Evolutionary conservation across 92 coral and sea anemone genomes (phyloP), one percentile per base, ranked within the genome.

Genomic region (Parazoanthus darwini): DNA sequence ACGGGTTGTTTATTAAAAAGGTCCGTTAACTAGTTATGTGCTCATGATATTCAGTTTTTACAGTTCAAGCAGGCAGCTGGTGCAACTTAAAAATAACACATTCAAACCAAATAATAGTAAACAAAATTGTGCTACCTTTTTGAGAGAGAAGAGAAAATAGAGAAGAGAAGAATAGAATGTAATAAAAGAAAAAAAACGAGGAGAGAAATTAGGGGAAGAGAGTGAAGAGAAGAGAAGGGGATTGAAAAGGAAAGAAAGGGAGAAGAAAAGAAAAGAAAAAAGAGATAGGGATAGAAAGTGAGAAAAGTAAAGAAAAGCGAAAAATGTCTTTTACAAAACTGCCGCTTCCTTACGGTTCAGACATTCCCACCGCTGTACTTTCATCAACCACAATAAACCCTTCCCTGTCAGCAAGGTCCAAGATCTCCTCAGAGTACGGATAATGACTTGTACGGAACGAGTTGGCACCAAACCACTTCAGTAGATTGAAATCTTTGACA

Each of bases 381-480:
- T 94, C 97, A 75, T 96, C 96, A 25, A 96, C 92, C 20, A 96
- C 96, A 65, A 96, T 96, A 50, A 92, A 91, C 5, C 98, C 98
- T 22, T 91, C 91, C 78, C 82, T 89, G 84, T 96, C 98, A 35
- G 98, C 92, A 59, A 96, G 93, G 39, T 96, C 92, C 92, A 96
- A 88, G 39, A 95, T 93, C 81, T 95, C 98, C 85, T 94, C 93
- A 5, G 98, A 91, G 81, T 93, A 94, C 78, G 98, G 98, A 81
- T 94, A 94, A 73, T 92, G 93, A 88, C 95, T 94, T 35, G 98
- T 92, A 9, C 98, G 96, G 77, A 95, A 92, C 11, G 98, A 91
- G 77, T 95, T 95, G 84, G 96, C 96, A 22, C 98, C 96, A 88
- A 95, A 94, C 98, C 98, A 95, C 35, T 92, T 76, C 65, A 95